phyloP scores from a whole-genome alignment of 2,888 invertebrate species.

The Aphelenchoides bicaudatus region DNA sequence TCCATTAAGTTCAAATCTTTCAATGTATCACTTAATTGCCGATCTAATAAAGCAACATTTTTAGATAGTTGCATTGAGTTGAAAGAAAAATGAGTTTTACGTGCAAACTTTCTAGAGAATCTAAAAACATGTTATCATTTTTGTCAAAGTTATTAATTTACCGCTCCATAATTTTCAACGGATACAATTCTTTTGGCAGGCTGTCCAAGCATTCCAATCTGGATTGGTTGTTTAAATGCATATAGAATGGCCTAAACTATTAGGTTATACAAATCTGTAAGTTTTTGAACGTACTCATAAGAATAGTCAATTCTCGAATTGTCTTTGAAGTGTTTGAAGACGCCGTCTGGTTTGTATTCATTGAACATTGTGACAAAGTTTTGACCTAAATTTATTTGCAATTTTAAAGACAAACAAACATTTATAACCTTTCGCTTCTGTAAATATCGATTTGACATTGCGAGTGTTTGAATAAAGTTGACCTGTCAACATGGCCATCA shows the following conservation, averaged over 20 bases:
- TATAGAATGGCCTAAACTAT: no score
- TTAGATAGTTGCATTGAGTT: background rate
- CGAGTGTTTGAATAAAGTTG: background rate
- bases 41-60: background rate
- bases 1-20: background rate
- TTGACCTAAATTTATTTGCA: background rate
- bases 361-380: slow-evolving; percentile 5
- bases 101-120: background rate
- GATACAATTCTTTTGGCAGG: background rate
- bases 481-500: background rate
- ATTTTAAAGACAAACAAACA: background rate
- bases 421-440: background rate
- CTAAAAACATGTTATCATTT: background rate
- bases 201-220: slow-evolving; percentile 58
- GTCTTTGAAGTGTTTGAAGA: no score
- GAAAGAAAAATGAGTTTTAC: slow-evolving; percentile 7
- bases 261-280: no score
- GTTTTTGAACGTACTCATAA: no score
- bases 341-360: background rate
- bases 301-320: no score
- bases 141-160: background rate
- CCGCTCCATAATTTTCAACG: background rate
- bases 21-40: background rate
- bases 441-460: background rate
- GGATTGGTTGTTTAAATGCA: background rate